These are phyloP conservation scores for Emmelina monodactyla DNA, from an alignment of 2,888 invertebrate species.

Conservation along the genomic window DNA sequence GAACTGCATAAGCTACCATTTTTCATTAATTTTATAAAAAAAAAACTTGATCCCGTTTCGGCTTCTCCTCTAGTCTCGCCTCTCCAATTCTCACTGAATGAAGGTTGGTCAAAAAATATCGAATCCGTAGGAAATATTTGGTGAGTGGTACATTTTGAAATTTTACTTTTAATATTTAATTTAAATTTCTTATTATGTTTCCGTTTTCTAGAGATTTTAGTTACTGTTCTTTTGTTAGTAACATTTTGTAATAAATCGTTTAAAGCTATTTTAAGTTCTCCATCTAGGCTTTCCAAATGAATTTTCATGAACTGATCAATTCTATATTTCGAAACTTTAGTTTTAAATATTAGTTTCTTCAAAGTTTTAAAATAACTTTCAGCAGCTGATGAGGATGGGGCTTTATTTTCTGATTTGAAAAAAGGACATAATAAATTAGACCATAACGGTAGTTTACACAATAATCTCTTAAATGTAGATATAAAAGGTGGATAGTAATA, in stretches of 20 bases:
- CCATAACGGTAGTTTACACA: constrained; percentile 4
- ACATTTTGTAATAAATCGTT: constrained; percentile 1
- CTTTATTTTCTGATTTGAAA: constrained; percentile 5
- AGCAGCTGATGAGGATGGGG: constrained; percentile 4
- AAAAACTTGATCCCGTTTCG: background rate
- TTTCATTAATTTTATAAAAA: background rate
- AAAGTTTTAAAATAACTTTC: no score
- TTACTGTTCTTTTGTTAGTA: constrained; percentile 3
- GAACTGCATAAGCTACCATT: constrained; percentile 4
- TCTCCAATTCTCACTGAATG: constrained; percentile 3
- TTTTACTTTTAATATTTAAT: constrained; percentile 1
- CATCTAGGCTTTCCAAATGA: no score
- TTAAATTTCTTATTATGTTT: constrained; percentile 1
- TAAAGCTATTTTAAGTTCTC: constrained; percentile 4
- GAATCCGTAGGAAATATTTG: constrained; percentile 4
- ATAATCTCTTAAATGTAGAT: constrained; percentile 4
- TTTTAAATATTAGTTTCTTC: no score
- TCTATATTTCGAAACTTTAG: constrained; percentile 2
- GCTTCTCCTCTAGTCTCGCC: background rate
- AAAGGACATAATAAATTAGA: no score
- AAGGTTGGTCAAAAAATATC: constrained; percentile 4
- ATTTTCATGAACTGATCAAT: constrained; percentile 5
- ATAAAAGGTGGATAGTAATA: constrained; percentile 6
- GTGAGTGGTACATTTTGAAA: background rate
- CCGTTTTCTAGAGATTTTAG: constrained; percentile 3